Percentiles rank a stretch among this genome's conserved stretches.
These are phyloP conservation scores for Ophioderma brevispina DNA, from an alignment of 35 echinoderm and acorn worm species.

Conservation along the genomic window DNA sequence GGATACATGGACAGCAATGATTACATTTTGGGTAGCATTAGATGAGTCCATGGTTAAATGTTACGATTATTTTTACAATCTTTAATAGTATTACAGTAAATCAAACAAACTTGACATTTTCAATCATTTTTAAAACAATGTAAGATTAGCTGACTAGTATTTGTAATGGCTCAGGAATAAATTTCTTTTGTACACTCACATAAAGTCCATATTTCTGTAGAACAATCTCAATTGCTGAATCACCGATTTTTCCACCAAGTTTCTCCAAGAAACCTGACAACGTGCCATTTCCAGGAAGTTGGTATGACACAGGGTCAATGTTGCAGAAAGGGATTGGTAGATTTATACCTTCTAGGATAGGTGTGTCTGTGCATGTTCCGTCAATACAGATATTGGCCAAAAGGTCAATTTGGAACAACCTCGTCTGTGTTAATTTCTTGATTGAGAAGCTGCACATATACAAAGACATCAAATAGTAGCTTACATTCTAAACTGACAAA, in stretches of 20 bases:
- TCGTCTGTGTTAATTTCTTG: not conserved
- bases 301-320: not conserved
- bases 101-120: too few relatives aligned
- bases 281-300: constrained; percentile 15
- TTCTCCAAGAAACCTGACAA: not conserved
- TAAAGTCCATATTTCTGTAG: constrained; percentile 11
- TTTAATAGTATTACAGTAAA: too few relatives aligned
- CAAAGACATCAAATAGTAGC: too few relatives aligned
- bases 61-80: too few relatives aligned
- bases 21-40: too few relatives aligned
- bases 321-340: constrained; percentile 5
- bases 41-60: too few relatives aligned
- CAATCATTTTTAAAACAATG: too few relatives aligned
- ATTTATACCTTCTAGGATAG: not conserved
- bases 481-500: too few relatives aligned
- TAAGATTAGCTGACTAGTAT: too few relatives aligned
- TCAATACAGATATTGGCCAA: not conserved
- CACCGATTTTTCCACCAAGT: not conserved
- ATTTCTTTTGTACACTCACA: too few relatives aligned
- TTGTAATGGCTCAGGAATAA: too few relatives aligned
- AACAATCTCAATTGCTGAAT: constrained; percentile 26
- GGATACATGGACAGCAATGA: too few relatives aligned
- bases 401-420: not conserved
- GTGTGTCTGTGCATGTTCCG: not conserved
- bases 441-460: not conserved